Evolutionary conservation across 1,140 invertebrate species (phyloP).

Genomic region (Platyscapa corneri): DNA sequence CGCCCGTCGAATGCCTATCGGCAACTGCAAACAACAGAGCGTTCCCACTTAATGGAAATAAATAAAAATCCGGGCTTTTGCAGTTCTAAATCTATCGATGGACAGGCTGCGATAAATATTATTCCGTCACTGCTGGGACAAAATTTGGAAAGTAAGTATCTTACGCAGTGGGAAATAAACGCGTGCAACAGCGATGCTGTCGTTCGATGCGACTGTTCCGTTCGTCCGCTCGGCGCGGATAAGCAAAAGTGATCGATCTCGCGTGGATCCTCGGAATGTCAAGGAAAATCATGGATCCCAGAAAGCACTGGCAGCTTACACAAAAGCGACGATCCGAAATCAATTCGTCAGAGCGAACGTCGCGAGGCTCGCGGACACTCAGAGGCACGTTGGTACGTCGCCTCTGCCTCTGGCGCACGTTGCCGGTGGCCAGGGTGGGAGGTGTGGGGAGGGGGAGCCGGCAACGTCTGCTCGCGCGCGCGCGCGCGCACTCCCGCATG

Average conservation of each 20-base stretch:
- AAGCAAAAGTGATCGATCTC: not conserved
- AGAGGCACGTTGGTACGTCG: not conserved
- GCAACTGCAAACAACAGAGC: too few relatives aligned
- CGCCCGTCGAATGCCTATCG: too few relatives aligned
- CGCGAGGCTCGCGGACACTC: not conserved
- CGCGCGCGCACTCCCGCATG: conserved; percentile 20
- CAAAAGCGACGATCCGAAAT: not conserved
- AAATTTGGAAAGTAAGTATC: too few relatives aligned
- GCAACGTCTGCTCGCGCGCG: not conserved
- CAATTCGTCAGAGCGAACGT: conserved; percentile 10
- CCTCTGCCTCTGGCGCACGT: not conserved
- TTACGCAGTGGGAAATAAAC: too few relatives aligned
- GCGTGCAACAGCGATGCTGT: too few relatives aligned
- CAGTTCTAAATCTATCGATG: too few relatives aligned
- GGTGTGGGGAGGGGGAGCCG: not conserved
- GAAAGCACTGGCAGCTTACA: not conserved
- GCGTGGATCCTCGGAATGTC: not conserved
- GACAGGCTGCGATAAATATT: too few relatives aligned
- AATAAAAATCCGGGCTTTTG: too few relatives aligned
- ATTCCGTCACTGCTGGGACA: too few relatives aligned
- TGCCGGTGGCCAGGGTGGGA: not conserved
- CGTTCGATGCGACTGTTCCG: not conserved
- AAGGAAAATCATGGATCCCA: not conserved
- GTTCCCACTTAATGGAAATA: too few relatives aligned
- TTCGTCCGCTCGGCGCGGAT: not conserved